Evolutionary conservation across 2,888 invertebrate genomes (phyloP).

Genomic region (Hyppa rectilinea): DNA sequence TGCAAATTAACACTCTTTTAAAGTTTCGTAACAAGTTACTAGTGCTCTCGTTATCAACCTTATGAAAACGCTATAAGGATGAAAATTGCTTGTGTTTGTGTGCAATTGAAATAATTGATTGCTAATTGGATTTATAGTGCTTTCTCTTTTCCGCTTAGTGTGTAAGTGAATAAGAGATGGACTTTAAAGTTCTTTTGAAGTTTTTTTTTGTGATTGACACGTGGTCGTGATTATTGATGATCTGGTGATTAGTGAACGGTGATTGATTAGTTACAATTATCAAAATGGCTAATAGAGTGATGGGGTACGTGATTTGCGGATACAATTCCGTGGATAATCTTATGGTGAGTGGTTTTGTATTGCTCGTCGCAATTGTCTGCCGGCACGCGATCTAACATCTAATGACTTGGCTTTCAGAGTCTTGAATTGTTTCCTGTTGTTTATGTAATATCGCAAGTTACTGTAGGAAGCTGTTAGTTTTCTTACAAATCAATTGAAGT

Average conservation of each 20-base stretch:
- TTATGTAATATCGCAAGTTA: conserved; percentile 17
- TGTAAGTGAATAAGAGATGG: conserved; percentile 58
- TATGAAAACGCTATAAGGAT: conserved; percentile 57
- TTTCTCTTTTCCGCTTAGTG: conserved; percentile 63
- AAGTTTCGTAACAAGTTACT: conserved; percentile 50
- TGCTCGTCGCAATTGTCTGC: conserved; percentile 28
- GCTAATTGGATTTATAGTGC: conserved; percentile 63
- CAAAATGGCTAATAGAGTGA: conserved; percentile 87
- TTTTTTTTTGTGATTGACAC: conserved; percentile 33
- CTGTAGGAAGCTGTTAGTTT: conserved; percentile 7
- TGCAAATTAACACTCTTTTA: conserved; percentile 52
- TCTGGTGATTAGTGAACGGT: conserved; percentile 67
- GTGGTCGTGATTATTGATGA: conserved; percentile 57
- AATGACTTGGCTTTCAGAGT: conserved; percentile 32
- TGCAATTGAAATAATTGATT: conserved; percentile 62
- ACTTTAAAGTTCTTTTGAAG: conserved; percentile 16
- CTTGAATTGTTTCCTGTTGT: conserved; percentile 38
- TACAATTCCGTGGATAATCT: conserved; percentile 91
- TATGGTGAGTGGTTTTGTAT: conserved; percentile 82
- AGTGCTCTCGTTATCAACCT: conserved; percentile 48
- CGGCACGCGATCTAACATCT: conserved; percentile 51
- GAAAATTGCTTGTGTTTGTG: conserved; percentile 54
- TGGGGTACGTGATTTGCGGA: conserved; percentile 91
- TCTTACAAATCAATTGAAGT: neutral
- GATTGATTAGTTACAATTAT: too few species aligned